Conservation (phyloP, 2,113 vertebrate genomes). For the Isichthys henryi region DNA sequence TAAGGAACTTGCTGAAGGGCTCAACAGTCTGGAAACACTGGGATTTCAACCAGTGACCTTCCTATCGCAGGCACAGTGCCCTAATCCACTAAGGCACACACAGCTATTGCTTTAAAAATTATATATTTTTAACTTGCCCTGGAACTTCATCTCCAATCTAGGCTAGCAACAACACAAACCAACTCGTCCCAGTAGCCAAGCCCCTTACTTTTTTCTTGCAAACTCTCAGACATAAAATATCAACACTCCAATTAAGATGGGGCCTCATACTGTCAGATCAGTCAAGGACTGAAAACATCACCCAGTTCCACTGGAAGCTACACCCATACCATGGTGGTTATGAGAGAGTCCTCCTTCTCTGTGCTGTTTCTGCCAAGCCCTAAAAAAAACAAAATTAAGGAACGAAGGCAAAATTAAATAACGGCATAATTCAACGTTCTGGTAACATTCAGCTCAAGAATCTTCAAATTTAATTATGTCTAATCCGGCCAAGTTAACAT, state of each 20-base stretch:
- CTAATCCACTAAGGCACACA: not conserved
- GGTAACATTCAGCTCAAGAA: not conserved
- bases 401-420: not conserved
- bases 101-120: not conserved
- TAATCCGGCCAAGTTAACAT: not conserved
- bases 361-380: constrained; percentile 62
- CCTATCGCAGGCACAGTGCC: not conserved
- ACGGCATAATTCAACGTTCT: not conserved
- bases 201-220: not conserved
- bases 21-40: not conserved
- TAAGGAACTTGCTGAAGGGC: not conserved
- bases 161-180: not conserved
- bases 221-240: not conserved
- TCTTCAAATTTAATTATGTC: not conserved
- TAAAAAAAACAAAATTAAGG: constrained; percentile 37
- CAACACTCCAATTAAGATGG: not conserved
- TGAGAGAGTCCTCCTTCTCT: constrained; percentile 76
- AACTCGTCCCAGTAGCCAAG: not conserved
- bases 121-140: not conserved
- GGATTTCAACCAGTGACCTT: not conserved
- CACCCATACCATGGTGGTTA: constrained; percentile 80
- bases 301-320: not conserved
- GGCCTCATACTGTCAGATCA: not conserved
- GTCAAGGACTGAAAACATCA: not conserved
- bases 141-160: not conserved